Percentiles rank a stretch among this genome's conserved stretches.
phyloP scores from a whole-genome alignment of 2,113 vertebrate species.

The Dascyllus trimaculatus region DNA sequence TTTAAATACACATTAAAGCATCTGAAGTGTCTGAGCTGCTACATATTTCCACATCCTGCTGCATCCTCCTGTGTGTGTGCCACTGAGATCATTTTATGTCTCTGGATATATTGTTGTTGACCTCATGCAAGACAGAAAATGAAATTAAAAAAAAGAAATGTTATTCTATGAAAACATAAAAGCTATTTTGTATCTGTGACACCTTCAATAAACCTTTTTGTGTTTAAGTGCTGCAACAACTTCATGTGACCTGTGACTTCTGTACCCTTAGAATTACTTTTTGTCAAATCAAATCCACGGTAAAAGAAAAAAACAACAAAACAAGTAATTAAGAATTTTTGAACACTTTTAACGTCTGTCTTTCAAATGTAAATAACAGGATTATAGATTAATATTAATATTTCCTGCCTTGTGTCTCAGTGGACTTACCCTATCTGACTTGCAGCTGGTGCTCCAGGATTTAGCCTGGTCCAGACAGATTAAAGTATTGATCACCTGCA shows the following conservation, averaged over 20 bases:
- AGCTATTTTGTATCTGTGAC: conserved; percentile 78
- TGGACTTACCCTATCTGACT: too few relatives aligned
- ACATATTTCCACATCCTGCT: conserved; percentile 2
- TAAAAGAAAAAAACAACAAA: too few relatives aligned
- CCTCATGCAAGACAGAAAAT: conserved; percentile 75
- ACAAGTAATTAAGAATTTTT: too few relatives aligned
- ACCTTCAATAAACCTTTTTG: conserved; percentile 75
- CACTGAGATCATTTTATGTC: conserved; percentile 39
- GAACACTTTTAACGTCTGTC: too few relatives aligned
- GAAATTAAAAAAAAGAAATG: conserved; percentile 51
- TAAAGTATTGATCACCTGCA: too few relatives aligned
- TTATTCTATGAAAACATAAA: conserved; percentile 54
- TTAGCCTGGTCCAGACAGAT: too few relatives aligned
- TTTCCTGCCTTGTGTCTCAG: too few relatives aligned
- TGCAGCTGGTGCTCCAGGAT: too few relatives aligned
- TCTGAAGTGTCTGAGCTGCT: background rate
- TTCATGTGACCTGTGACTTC: conserved; percentile 30
- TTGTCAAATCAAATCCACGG: too few relatives aligned
- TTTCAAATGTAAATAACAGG: too few relatives aligned
- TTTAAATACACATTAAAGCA: background rate
- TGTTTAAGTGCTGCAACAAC: conserved; percentile 78
- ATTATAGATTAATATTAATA: too few relatives aligned
- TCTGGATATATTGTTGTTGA: conserved; percentile 66
- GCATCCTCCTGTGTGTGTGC: conserved; percentile 51
- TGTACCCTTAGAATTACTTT: conserved; percentile 44